Base-by-base conservation (phyloP, 2,113 vertebrate genomes). In the Oncorhynchus gorbuscha region DNA sequence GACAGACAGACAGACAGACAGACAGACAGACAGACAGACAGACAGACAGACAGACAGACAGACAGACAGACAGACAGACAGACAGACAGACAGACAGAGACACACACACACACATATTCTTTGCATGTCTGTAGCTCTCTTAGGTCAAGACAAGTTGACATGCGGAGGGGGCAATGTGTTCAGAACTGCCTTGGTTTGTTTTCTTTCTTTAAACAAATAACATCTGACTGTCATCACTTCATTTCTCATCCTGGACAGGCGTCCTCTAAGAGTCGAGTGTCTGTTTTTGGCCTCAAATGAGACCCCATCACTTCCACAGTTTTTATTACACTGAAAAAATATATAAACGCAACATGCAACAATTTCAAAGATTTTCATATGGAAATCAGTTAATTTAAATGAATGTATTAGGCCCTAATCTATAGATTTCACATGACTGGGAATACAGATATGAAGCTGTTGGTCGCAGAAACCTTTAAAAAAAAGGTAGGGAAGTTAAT, bases 161-260 rank as follows among this genome's bases (percentile, higher is more conserved):
- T 73, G 81, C 79, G 55, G 77, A 68, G 74, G 68, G 70, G 78
- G 79, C 70, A 86, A 90, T 83, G 78, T 89, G 91, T 91, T 89
- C 87, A 68, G 86, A 90, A 79, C 86, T 84, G 87, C 83, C 89
- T 89, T 80, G 78, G 85, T 90, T 90, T 90, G 87, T 89, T 88
- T 88, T 87, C 83, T 85, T 83, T 85, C 83, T 77, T 84, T 81
- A 89, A 86, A 90, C 89, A 90, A 90, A 90, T 88, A 90, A 86
- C 78, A 72, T 89, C 82, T 83, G 73, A 83, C 89, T 91, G 89
- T 92, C 91, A 89, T 85, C 90, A 91, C 89, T 87, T 86, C 88
- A 91, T 89, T 89, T 86, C 81, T 92, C 86, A 91, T 88, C 88
- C 88, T 81, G 85, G 83, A 84, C 78, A 85, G 84, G 82, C 77